phyloP scores from a whole-genome alignment of 2,797 vertebrate genomes.

The Poeciliopsis presidionis region DNA sequence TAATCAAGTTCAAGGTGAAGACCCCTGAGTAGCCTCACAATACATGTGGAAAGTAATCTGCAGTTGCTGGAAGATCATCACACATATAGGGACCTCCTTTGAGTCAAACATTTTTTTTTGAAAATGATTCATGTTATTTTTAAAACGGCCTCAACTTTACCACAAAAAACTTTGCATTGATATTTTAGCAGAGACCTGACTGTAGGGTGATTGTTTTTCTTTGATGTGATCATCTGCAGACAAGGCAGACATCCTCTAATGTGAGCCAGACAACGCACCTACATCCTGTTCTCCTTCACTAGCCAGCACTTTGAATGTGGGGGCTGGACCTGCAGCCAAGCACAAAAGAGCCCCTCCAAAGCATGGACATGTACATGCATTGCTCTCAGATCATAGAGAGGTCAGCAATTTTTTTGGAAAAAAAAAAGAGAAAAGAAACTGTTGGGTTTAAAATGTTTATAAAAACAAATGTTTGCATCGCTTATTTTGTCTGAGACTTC shows the following conservation, averaged over 20 bases:
- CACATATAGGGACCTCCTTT: conserved; percentile 39
- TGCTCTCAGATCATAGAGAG: neutral
- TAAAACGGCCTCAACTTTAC: conserved; percentile 35
- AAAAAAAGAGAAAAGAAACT: neutral
- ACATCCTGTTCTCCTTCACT: conserved; percentile 55
- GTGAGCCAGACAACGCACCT: conserved; percentile 57
- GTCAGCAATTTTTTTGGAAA: neutral
- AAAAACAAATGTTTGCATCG: neutral
- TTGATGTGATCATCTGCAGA: conserved; percentile 59
- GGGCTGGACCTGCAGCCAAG: neutral
- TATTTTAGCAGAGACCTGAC: conserved; percentile 48
- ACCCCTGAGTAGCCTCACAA: conserved; percentile 22
- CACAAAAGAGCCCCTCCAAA: conserved; percentile 18
- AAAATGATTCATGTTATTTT: conserved; percentile 33
- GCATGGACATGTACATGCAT: neutral
- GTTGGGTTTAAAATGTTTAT: neutral
- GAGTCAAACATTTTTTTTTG: conserved; percentile 20
- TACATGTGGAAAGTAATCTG: conserved; percentile 42
- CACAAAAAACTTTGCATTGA: conserved; percentile 26
- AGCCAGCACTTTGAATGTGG: conserved; percentile 28
- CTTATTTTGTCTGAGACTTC: neutral
- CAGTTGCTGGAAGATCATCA: conserved; percentile 46
- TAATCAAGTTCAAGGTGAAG: conserved; percentile 57
- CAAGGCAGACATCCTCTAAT: conserved; percentile 50
- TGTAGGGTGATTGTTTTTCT: conserved; percentile 65